Conservation (phyloP, 2,113 vertebrate genomes). For the Tenrec ecaudatus region DNA sequence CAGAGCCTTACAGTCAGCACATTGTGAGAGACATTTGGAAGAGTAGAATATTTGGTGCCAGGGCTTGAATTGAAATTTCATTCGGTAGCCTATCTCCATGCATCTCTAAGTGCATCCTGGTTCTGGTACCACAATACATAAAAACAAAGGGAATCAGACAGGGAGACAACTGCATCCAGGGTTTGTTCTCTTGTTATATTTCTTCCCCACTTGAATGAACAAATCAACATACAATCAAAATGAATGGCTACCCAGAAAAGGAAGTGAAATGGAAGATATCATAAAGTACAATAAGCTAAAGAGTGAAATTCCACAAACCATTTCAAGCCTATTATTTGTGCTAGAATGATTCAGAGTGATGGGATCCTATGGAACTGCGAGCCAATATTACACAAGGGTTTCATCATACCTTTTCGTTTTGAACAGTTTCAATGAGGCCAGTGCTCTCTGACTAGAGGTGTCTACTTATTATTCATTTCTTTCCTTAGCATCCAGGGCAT, state of each 20-base stretch:
- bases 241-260: background rate
- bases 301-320: background rate
- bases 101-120: slow-evolving; percentile 53
- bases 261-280: slow-evolving; percentile 19
- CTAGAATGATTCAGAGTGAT: background rate
- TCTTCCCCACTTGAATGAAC: slow-evolving; percentile 33
- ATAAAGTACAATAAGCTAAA: slow-evolving; percentile 49
- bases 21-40: slow-evolving; percentile 71
- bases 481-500: background rate
- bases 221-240: slow-evolving; percentile 45
- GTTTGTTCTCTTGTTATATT: slow-evolving; percentile 66
- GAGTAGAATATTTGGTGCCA: slow-evolving; percentile 48
- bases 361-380: background rate
- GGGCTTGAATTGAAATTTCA: slow-evolving; percentile 55
- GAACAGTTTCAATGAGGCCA: background rate
- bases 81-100: slow-evolving; percentile 65
- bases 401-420: background rate
- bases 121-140: slow-evolving; percentile 35
- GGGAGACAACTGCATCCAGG: slow-evolving; percentile 53
- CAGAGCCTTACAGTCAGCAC: slow-evolving; percentile 80
- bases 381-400: background rate
- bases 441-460: background rate
- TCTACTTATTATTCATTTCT: background rate
- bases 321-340: slow-evolving; percentile 63
- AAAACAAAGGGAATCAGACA: slow-evolving; percentile 55